These are phyloP conservation scores for Gavia stellata DNA, from an alignment of 2,113 vertebrate species.

Conservation along the genomic window DNA sequence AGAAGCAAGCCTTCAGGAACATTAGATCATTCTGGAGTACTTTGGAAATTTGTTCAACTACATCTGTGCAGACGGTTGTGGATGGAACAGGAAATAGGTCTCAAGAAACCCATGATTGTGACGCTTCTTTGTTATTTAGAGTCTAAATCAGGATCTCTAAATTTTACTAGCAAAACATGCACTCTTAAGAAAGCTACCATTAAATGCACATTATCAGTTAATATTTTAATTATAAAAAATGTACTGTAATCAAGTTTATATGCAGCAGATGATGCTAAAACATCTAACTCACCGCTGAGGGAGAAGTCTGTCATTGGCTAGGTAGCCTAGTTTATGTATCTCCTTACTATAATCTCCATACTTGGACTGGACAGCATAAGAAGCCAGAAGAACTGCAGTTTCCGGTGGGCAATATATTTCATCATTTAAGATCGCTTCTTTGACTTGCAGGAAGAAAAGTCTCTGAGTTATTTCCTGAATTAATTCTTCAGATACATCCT, in stretches of 20 bases:
- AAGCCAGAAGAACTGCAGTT: constrained; percentile 93
- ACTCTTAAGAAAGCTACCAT: background rate
- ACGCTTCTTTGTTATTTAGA: background rate
- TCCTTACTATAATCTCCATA: constrained; percentile 93
- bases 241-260: background rate
- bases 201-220: background rate
- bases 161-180: background rate
- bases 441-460: constrained; percentile 98
- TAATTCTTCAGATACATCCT: constrained; percentile 96
- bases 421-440: constrained; percentile 95
- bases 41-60: background rate
- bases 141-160: background rate
- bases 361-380: constrained; percentile 94
- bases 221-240: background rate
- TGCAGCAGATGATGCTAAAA: background rate
- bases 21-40: background rate
- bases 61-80: background rate
- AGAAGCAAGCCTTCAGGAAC: background rate
- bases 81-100: background rate
- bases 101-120: background rate
- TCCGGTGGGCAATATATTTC: constrained; percentile 99
- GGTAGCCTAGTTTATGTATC: constrained; percentile 88
- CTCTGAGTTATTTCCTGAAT: constrained; percentile 98
- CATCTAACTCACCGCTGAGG: constrained; percentile 87
- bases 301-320: constrained; percentile 90